Evolutionary conservation across 2,113 vertebrate species (phyloP).

Genomic region (Oncorhynchus kisutch): DNA sequence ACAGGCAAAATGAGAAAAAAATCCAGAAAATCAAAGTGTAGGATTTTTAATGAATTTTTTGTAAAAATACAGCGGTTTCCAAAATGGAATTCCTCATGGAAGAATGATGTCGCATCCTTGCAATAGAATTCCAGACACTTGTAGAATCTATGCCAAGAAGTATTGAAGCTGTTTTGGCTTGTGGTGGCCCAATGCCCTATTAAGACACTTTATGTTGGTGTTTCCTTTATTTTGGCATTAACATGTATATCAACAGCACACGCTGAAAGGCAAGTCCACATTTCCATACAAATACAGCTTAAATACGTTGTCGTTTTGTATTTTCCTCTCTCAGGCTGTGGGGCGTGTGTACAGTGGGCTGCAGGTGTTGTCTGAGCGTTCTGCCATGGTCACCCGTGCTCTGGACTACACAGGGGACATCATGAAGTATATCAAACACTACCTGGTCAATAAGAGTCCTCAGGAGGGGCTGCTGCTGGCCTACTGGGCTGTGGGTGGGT

Average conservation of each 20-base stretch:
- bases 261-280: background rate
- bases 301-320: background rate
- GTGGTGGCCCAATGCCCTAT: too few species aligned
- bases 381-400: conserved; percentile 83
- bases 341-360: conserved; percentile 80
- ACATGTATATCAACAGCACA: background rate
- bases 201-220: too few species aligned
- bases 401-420: conserved; percentile 91
- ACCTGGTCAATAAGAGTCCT: conserved; percentile 80
- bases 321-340: conserved; percentile 76
- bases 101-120: too few species aligned
- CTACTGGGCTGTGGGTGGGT: conserved; percentile 86
- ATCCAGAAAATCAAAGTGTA: too few species aligned
- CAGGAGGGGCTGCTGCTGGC: conserved; percentile 86
- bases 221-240: too few species aligned
- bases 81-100: too few species aligned
- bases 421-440: conserved; percentile 91
- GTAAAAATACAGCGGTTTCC: too few species aligned
- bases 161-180: too few species aligned
- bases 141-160: too few species aligned
- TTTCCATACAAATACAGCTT: conserved; percentile 11
- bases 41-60: too few species aligned
- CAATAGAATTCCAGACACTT: background rate
- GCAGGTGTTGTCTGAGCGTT: conserved; percentile 84
- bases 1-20: too few species aligned